Percentiles rank a stretch among this genome's conserved stretches.
These are phyloP conservation scores for Muntiacus muntjak DNA, from an alignment of 2,113 vertebrate species.

Conservation along the genomic window DNA sequence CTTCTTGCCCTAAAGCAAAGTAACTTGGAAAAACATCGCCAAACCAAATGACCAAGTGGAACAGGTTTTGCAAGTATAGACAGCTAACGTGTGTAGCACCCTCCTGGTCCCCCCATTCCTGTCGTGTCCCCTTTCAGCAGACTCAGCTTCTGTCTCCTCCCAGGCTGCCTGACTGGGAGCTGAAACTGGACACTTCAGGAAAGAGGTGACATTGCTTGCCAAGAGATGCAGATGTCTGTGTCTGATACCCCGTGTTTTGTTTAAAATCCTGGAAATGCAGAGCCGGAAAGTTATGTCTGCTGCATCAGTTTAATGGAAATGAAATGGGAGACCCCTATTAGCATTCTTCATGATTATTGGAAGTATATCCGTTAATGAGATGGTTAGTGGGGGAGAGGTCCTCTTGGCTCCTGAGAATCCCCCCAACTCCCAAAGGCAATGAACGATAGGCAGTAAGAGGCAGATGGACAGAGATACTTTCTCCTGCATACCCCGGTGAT, in stretches of 20 bases:
- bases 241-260: not conserved
- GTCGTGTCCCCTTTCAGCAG: not conserved
- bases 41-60: not conserved
- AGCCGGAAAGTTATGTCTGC: not conserved
- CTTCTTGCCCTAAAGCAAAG: not conserved
- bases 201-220: not conserved
- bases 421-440: not conserved
- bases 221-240: not conserved
- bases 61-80: not conserved
- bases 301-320: not conserved
- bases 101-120: not conserved
- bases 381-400: not conserved
- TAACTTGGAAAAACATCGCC: not conserved
- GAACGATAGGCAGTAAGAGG: not conserved
- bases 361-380: not conserved
- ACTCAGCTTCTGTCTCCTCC: not conserved
- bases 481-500: not conserved
- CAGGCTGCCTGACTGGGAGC: not conserved
- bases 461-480: not conserved
- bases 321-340: not conserved
- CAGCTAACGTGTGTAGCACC: no score
- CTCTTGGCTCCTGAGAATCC: not conserved
- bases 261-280: not conserved
- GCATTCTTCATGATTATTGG: not conserved
- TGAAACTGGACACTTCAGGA: not conserved